Conservation (phyloP, 2,888 invertebrate genomes). For the Cheilosia urbana region DNA sequence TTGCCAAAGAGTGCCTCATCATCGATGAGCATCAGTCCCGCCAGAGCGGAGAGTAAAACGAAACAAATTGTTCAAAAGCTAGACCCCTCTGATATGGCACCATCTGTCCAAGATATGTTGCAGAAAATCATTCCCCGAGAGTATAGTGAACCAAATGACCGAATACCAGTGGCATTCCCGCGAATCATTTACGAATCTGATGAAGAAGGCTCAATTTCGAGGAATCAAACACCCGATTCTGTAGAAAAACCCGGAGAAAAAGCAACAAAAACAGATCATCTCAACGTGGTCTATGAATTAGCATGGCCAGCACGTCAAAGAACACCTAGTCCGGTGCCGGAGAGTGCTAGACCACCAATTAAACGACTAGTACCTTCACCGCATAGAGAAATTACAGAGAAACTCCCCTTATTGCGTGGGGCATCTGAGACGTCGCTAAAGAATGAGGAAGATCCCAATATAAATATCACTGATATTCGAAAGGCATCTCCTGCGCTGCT, state of each 20-base stretch:
- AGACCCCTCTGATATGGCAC: constrained; percentile 80
- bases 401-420: background rate
- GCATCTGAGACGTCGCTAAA: background rate
- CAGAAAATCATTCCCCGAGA: constrained; percentile 74
- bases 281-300: constrained; percentile 40
- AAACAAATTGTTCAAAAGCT: constrained; percentile 80
- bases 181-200: constrained; percentile 30
- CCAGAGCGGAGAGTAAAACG: constrained; percentile 78
- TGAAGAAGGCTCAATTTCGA: constrained; percentile 23
- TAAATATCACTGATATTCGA: background rate
- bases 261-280: constrained; percentile 4
- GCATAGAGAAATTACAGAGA: background rate
- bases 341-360: constrained; percentile 47
- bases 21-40: constrained; percentile 79
- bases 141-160: constrained; percentile 65
- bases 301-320: constrained; percentile 50
- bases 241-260: background rate
- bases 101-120: constrained; percentile 82
- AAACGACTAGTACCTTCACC: constrained; percentile 22
- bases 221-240: constrained; percentile 45
- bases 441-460: background rate
- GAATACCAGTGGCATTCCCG: constrained; percentile 53
- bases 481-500: constrained; percentile 40
- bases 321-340: constrained; percentile 40
- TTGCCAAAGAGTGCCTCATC: constrained; percentile 81